Evolutionary conservation across 2,113 vertebrate species (phyloP).

Genomic region (Falco punctatus): DNA sequence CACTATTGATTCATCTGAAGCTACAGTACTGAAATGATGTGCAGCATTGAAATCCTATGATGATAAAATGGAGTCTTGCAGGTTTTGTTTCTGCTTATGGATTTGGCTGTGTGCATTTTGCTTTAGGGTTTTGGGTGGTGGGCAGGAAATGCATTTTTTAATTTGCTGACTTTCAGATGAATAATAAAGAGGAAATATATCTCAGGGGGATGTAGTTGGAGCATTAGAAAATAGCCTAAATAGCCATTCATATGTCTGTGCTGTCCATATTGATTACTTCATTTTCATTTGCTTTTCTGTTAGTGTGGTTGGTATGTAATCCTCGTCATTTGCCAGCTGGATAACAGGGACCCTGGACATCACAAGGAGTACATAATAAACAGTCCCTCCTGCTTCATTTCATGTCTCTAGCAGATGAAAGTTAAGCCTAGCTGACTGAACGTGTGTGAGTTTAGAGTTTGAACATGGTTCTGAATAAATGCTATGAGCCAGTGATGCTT

Average conservation of each 20-base stretch:
- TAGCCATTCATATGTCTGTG: background rate
- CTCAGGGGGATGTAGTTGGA: background rate
- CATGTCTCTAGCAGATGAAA: background rate
- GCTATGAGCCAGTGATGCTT: background rate
- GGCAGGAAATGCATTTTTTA: constrained; percentile 6
- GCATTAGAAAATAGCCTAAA: constrained; percentile 21
- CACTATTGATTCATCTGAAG: constrained; percentile 29
- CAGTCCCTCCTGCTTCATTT: background rate
- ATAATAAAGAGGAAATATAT: constrained; percentile 15
- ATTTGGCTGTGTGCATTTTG: background rate
- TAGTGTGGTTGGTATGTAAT: background rate
- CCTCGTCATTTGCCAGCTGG: background rate
- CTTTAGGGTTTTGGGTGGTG: background rate
- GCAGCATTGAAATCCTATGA: constrained; percentile 1
- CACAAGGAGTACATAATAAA: background rate
- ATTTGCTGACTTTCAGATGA: background rate
- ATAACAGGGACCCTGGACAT: constrained; percentile 6
- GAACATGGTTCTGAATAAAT: background rate
- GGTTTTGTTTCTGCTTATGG: constrained; percentile 4
- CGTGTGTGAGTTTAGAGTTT: background rate
- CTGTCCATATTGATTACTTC: constrained; percentile 36
- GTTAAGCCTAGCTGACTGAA: background rate
- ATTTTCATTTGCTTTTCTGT: constrained; percentile 28
- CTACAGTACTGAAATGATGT: background rate
- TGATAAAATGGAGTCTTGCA: background rate